These are phyloP conservation scores for Sebastes hubbsi DNA, from an alignment of 2,797 vertebrate genomes.

Conservation along the genomic window DNA sequence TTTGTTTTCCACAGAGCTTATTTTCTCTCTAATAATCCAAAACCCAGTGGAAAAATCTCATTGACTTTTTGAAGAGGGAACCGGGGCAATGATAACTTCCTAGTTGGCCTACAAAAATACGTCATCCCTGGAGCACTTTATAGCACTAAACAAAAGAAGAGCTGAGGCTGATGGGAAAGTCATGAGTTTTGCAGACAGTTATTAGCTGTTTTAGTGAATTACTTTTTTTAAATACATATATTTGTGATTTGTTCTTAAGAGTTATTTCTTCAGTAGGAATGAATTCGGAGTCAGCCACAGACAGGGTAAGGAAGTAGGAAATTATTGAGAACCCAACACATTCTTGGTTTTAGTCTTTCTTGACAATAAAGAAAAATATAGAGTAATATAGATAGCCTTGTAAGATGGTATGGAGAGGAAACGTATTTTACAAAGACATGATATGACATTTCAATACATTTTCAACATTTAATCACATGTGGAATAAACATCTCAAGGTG, in stretches of 20 bases:
- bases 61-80: rapidly evolving
- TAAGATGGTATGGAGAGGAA: not conserved
- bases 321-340: not conserved
- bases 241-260: not conserved
- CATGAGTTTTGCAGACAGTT: not conserved
- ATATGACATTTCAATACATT: not conserved
- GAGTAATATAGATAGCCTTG: not conserved
- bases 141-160: not conserved
- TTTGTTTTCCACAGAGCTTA: too few species aligned
- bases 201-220: not conserved
- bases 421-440: not conserved
- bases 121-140: too few species aligned
- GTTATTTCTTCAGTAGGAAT: not conserved
- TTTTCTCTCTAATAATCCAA: too few species aligned
- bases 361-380: not conserved
- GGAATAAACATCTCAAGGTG: not conserved
- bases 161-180: not conserved
- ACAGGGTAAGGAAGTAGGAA: not conserved
- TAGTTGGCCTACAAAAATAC: too few species aligned
- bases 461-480: not conserved
- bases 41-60: too few species aligned
- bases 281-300: not conserved
- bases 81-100: too few species aligned
- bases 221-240: not conserved
- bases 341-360: not conserved